A percentile compares a stretch with the other conserved stretches of the same genome.
These are phyloP conservation scores for Apis mellifera DNA, from an alignment of 1,140 invertebrate species.

Conservation along the genomic window Amel_HAv3.1 CM009931.2:21571001-21571500, in stretches of 20 bases:
- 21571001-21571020: background rate
- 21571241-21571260: conserved; percentile 2
- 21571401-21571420: too few relatives aligned
- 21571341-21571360: too few relatives aligned
- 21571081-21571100: background rate
- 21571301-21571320: too few relatives aligned
- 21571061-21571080: background rate
- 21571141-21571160: background rate
- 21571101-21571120: background rate
- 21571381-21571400: too few relatives aligned
- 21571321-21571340: too few relatives aligned
- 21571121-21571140: background rate
- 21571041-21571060: too few relatives aligned
- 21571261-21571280: conserved; percentile 4
- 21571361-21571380: too few relatives aligned
- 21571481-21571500: background rate
- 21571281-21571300: too few relatives aligned
- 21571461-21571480: background rate
- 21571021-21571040: background rate
- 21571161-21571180: background rate
- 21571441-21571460: too few relatives aligned
- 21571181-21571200: background rate
- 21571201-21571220: conserved; percentile 26
- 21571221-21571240: background rate
- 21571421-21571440: too few relatives aligned